Evolutionary conservation across 2,888 invertebrate species (phyloP), one percentile per base, ranked within the genome.

Genomic region (Athalia circularis): DNA sequence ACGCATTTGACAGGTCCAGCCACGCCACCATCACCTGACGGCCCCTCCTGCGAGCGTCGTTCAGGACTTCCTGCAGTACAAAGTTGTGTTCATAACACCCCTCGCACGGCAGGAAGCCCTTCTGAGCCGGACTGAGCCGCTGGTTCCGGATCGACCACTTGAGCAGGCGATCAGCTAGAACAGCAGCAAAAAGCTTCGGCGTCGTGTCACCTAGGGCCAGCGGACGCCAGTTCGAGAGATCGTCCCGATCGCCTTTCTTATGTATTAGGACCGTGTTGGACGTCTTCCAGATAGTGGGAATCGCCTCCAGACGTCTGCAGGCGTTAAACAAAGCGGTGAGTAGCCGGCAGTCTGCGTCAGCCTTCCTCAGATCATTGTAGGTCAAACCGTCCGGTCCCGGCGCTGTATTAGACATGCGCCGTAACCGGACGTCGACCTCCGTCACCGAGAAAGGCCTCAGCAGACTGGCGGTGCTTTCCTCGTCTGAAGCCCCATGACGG

Each of bases 1-100:
- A 90, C 0, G 90, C 90, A 52, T 90, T 91, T 5, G 86, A 78
- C 4, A 89, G 79, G 77, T 91, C 29, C 29, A 29, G 2, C 29
- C 29, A 29, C 29, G 29, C 29, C 29, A 29, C 29, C 29, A 29
- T 2, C 89, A 6, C 70, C 13, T 9, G 78, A 15, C 3, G 85
- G 84, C 3, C 86, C 68, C 29, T 77, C 79, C 0, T 81, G 65
- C 70, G 67, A 6, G 83, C 78, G 50, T 83, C 83, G 9, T 80
- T 79, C 0, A 84, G 79, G n/a, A 82, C 78, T 47, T 80, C 81
- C 79, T 86, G 84, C 9, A 86, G 79, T 3, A 83, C 74, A 80
- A 83, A 87, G 81, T 87, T 87, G 77, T 87, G 87, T 77, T 87
- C 87, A 6, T 80, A 79, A 74, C 85, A 85, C 0, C 86, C 87